These are phyloP conservation scores for Rhinogobius similis DNA, from an alignment of 2,113 vertebrate species.

Conservation along the genomic window DNA sequence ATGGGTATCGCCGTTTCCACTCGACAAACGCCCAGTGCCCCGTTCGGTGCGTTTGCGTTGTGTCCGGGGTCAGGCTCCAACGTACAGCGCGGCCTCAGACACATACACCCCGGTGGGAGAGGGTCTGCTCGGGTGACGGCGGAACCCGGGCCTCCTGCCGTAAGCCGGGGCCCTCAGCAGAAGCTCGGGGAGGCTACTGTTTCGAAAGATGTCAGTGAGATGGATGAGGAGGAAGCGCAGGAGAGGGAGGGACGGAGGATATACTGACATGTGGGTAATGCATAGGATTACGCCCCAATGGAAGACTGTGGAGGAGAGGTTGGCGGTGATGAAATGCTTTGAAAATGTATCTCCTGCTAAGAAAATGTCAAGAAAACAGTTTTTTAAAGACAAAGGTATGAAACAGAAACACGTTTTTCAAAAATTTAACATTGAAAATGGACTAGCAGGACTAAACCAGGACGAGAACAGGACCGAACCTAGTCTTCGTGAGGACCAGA, in stretches of 20 bases:
- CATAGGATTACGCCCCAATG: not conserved
- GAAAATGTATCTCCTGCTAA: not conserved
- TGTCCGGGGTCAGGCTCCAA: not conserved
- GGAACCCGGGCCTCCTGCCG: not conserved
- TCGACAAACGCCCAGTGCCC: not conserved
- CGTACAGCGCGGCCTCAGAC: not conserved
- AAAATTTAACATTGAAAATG: too few relatives aligned
- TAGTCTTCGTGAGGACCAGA: too few relatives aligned
- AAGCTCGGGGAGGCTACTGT: constrained; percentile 8
- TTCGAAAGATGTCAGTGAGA: constrained; percentile 1
- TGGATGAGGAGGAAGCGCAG: constrained; percentile 10
- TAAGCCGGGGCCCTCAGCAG: not conserved
- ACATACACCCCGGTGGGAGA: not conserved
- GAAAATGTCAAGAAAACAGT: not conserved
- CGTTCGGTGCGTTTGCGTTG: not conserved
- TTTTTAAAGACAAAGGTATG: not conserved
- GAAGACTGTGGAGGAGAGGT: not conserved
- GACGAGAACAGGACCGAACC: not conserved
- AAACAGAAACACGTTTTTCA: not conserved
- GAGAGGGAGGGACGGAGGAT: not conserved
- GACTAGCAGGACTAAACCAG: not conserved
- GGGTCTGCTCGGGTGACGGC: not conserved
- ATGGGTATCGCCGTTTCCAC: constrained; percentile 1
- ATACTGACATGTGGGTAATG: constrained; percentile 3
- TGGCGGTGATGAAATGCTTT: not conserved